Base-by-base conservation (phyloP, 1,140 invertebrate genomes). In the Gonatopus flavifemur region DNA sequence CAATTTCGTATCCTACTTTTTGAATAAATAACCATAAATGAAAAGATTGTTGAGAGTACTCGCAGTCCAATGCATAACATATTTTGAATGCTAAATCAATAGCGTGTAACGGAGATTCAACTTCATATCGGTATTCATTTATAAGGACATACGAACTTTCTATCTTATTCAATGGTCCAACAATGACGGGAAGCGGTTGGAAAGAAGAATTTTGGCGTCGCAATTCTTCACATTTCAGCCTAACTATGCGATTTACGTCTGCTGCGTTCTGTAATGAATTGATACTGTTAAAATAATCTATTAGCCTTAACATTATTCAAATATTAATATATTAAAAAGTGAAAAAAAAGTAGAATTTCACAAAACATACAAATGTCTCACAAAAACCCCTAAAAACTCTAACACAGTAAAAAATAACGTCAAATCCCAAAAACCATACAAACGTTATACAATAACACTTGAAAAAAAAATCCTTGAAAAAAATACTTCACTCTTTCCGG, bases 1-100 rank as follows among this genome's bases (percentile, higher is more conserved):
- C 4, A 19, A 44, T 39, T 19, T 41, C 18, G 19, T 32, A 45
- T 12, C 22, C 42, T 20, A 16, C 40, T 12, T 20, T 31, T 44
- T 52, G 42, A 20, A 47, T 41, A 25, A 55, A 55, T 4, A 30
- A 24, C 47, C 52, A 50, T 4, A 55, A 7, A 24, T 22, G 18
- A 19, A 10, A 9, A 7, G 52, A 44, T n/a, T 33, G 16, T 7
- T 3, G 10, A 25, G 52, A 42, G 18, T 45, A 55, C 2, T 22
- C 3, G 15, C 46, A 50, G 22, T 55, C 43, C 8, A 30, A 32
- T 12, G 47, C 19, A 21, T 43, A 49, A 41, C 33, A 55, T n/a
- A 45, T 35, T 43, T 40, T 6, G 24, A 55, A 50, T 10, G 52
- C 38, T 13, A 55, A 15, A 3, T 46, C 8, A 7, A 55, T n/a